phyloP scores from a whole-genome alignment of 2,888 invertebrate species.

The Eupithecia dodoneata region DNA sequence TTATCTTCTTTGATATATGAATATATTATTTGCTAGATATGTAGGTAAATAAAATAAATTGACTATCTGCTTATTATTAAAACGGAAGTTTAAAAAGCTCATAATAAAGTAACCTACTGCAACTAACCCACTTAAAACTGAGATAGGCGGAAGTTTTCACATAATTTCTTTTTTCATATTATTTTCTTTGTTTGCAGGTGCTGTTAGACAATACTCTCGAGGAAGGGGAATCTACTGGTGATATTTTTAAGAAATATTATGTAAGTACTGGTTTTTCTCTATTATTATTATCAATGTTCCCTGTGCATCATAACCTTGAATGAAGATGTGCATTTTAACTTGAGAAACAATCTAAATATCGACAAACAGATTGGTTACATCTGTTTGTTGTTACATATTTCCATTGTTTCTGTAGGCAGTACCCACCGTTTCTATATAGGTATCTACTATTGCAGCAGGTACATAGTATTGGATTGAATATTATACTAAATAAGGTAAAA shows the following conservation, averaged over 20 bases:
- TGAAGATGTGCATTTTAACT: background rate
- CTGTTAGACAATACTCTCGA: slow-evolving; percentile 71
- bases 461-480: no score
- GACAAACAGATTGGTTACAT: background rate
- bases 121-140: background rate
- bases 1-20: background rate
- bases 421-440: background rate
- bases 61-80: background rate
- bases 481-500: no score
- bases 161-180: background rate
- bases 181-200: slow-evolving; percentile 63
- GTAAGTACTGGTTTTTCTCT: slow-evolving; percentile 60
- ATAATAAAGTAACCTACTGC: background rate
- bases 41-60: background rate
- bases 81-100: background rate
- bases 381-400: no score
- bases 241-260: slow-evolving; percentile 72
- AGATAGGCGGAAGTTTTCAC: slow-evolving; percentile 1
- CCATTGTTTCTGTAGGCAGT: no score
- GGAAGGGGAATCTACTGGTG: slow-evolving; percentile 57
- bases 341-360: background rate
- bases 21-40: background rate
- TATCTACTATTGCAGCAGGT: background rate
- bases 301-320: background rate
- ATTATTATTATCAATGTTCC: background rate